A percentile compares a stretch with the other conserved stretches of the same genome.
Evolutionary conservation across 1,140 invertebrate species (phyloP).

Genomic region (Nymphalis io): DNA sequence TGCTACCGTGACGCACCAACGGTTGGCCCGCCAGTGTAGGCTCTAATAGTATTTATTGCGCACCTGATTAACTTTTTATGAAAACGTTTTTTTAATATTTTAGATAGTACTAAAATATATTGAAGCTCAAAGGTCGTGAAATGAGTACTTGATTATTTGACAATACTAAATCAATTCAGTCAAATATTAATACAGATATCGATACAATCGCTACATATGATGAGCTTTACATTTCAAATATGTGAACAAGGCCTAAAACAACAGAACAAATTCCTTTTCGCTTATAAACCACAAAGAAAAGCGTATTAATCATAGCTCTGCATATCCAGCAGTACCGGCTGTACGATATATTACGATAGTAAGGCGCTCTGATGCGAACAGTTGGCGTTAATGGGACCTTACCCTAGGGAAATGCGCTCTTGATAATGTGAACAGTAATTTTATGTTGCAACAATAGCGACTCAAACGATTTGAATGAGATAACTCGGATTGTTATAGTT

Average conservation of each 20-base stretch:
- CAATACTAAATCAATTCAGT: no score
- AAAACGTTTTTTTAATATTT: no score
- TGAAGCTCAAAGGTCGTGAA: no score
- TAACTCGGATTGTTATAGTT: slow-evolving; percentile 36
- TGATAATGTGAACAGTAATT: slow-evolving; percentile 58
- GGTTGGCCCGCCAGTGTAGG: no score
- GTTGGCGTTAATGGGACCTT: slow-evolving; percentile 60
- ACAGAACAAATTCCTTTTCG: slow-evolving; percentile 1
- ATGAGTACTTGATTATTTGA: no score
- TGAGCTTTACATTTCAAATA: no score
- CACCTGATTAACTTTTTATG: no score
- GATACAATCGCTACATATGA: no score
- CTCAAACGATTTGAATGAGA: slow-evolving; percentile 44
- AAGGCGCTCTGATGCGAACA: slow-evolving; percentile 50
- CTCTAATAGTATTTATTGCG: no score
- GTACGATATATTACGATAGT: slow-evolving; percentile 55
- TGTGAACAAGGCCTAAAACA: background rate
- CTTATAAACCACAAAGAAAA: slow-evolving; percentile 3
- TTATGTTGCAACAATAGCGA: slow-evolving; percentile 52
- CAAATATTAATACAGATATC: no score
- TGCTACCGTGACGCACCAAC: no score
- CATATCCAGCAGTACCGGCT: slow-evolving; percentile 43
- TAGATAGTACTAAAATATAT: no score
- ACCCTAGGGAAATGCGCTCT: slow-evolving; percentile 52
- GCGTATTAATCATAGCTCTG: slow-evolving; percentile 49